Base-by-base conservation (phyloP, 1,140 invertebrate genomes). In the Wasmannia auropunctata region DNA sequence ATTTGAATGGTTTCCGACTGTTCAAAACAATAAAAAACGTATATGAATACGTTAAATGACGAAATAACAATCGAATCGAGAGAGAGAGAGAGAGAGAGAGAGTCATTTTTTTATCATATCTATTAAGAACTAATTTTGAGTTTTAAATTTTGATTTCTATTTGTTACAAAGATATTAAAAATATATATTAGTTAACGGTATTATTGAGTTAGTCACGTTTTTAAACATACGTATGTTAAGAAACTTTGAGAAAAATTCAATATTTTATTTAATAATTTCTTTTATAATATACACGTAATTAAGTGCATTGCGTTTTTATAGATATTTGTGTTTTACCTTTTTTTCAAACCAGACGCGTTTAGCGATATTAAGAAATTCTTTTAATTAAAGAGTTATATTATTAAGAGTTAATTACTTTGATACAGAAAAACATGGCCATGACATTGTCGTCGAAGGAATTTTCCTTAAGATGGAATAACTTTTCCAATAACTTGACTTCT, bases 381-480 rank as follows among this genome's bases (percentile, higher is more conserved):
- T 31, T 51, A 22, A 49, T 28, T 31, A 22, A 76, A 54, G 10
- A 46, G 28, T 19, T 54, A 4, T 25, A 11, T n/a, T 49, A n/a
- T 62, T 60, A 19, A 43, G 28, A 8, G 34, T 49, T 46, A 70
- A 49, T 51, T 62, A 51, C n/a, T 34, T 31, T 56, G 10, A 46
- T 63, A 4, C 16, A 79, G 80, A 34, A 46, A 88, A 85, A 75
- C 0, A 88, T 92, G 87, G 87, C 89, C 10, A 75, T 87, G 0
- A 51, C 28, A 86, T 75, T 65, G 5, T 95, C 96, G 93, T 95
- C 96, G 93, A 96, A 97, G 94, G 96, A 97, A 95, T 97, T 97
- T 94, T 97, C 96, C 87, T 94, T 97, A 94, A 96, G 96, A 94
- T 97, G 97, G 97, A 97, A 97, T 94, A 97, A 97, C 94, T 97